Conservation (phyloP, 2,888 invertebrate genomes). For the Zygaena filipendulae region DNA sequence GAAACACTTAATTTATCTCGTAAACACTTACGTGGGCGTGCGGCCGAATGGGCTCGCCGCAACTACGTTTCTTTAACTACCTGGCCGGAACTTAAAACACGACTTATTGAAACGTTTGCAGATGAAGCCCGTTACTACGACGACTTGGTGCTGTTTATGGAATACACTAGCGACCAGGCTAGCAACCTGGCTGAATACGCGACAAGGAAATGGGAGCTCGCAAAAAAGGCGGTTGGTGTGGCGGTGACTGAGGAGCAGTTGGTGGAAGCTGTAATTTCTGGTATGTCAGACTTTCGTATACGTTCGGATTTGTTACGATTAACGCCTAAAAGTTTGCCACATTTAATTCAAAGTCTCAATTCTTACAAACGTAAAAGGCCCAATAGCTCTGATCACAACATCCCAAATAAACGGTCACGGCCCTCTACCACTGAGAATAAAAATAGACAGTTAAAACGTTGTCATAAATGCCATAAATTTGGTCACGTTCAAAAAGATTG, state of each 20-base stretch:
- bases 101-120: conserved; percentile 13
- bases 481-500: no score
- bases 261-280: conserved; percentile 12
- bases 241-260: conserved; percentile 9
- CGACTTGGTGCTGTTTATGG: conserved; percentile 10
- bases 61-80: conserved; percentile 11
- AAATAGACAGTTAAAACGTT: no score
- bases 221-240: conserved; percentile 11
- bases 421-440: no score
- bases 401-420: no score
- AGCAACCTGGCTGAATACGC: conserved; percentile 11
- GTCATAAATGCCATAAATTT: no score
- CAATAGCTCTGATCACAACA: no score
- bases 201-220: conserved; percentile 10
- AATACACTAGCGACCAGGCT: conserved; percentile 13
- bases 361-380: no score
- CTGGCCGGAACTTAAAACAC: conserved; percentile 11
- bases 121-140: conserved; percentile 14
- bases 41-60: conserved; percentile 13
- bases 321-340: conserved; percentile 11
- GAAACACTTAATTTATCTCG: conserved; percentile 9
- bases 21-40: conserved; percentile 10
- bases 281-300: conserved; percentile 14
- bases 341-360: no score
- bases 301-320: conserved; percentile 13